phyloP scores from a whole-genome alignment of 2,888 invertebrate species.

The Ditula angustiorana region DNA sequence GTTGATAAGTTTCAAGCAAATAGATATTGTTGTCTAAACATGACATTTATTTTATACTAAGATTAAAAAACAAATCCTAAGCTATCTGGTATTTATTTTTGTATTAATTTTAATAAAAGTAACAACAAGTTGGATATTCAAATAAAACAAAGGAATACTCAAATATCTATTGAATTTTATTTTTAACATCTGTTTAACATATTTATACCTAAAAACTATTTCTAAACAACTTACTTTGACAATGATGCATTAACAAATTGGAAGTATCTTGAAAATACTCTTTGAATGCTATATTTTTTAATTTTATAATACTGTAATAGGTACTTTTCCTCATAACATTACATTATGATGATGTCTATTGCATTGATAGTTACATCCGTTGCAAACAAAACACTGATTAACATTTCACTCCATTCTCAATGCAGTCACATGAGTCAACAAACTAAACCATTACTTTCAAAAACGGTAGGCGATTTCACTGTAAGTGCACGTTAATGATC shows the following conservation, averaged over 20 bases:
- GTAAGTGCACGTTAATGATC: not conserved
- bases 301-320: conserved; percentile 37
- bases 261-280: conserved; percentile 77
- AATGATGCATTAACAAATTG: conserved; percentile 69
- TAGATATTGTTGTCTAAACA: conserved; percentile 16
- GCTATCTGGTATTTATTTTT: conserved; percentile 4
- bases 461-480: not conserved
- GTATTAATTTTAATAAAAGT: conserved; percentile 8
- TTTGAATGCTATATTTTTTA: conserved; percentile 70
- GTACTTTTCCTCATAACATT: conserved; percentile 34
- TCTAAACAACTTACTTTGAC: conserved; percentile 42
- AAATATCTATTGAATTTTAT: conserved; percentile 35
- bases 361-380: conserved; percentile 7
- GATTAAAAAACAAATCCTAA: conserved; percentile 7
- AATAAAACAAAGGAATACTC: conserved; percentile 36
- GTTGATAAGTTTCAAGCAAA: not conserved
- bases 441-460: not conserved
- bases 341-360: conserved; percentile 37
- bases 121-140: conserved; percentile 14
- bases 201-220: conserved; percentile 37
- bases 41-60: conserved; percentile 25
- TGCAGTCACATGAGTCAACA: not conserved
- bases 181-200: conserved; percentile 31
- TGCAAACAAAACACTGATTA: not conserved
- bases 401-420: not conserved